Conservation (phyloP, 2,113 vertebrate genomes). For the Mastomys natalensis region DNA sequence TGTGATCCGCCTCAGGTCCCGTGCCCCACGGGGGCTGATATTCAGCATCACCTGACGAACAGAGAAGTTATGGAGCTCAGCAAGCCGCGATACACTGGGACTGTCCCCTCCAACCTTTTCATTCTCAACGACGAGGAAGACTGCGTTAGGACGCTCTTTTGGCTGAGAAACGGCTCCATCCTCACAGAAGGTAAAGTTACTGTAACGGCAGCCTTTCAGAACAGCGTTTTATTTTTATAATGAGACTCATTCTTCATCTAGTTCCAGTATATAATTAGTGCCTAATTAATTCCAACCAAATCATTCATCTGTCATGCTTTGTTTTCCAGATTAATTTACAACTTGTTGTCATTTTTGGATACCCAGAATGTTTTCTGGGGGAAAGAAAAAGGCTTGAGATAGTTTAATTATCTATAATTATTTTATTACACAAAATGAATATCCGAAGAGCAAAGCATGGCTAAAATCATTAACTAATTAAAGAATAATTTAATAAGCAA, state of each 20-base stretch:
- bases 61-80: constrained; percentile 69
- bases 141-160: constrained; percentile 76
- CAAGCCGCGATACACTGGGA: constrained; percentile 76
- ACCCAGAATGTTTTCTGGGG: constrained; percentile 82
- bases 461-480: constrained; percentile 94
- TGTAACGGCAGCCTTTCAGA: constrained; percentile 69
- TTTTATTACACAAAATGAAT: constrained; percentile 92
- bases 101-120: constrained; percentile 92
- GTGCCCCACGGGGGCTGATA: constrained; percentile 85
- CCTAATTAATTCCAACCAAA: constrained; percentile 95
- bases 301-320: constrained; percentile 96
- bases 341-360: constrained; percentile 95
- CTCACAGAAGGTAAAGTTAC: constrained; percentile 87
- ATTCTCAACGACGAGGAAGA: constrained; percentile 90
- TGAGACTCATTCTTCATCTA: constrained; percentile 92
- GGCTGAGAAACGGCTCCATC: constrained; percentile 85
- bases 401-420: constrained; percentile 97
- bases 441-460: constrained; percentile 93
- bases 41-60: constrained; percentile 78
- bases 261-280: constrained; percentile 92
- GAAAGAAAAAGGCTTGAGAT: constrained; percentile 91
- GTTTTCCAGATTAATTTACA: constrained; percentile 96
- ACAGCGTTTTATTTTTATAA: constrained; percentile 87
- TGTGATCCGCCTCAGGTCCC: constrained; percentile 77
- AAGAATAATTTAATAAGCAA: constrained; percentile 97